Base-by-base conservation (phyloP, 2,113 vertebrate genomes). In the Polypterus bichir region DNA sequence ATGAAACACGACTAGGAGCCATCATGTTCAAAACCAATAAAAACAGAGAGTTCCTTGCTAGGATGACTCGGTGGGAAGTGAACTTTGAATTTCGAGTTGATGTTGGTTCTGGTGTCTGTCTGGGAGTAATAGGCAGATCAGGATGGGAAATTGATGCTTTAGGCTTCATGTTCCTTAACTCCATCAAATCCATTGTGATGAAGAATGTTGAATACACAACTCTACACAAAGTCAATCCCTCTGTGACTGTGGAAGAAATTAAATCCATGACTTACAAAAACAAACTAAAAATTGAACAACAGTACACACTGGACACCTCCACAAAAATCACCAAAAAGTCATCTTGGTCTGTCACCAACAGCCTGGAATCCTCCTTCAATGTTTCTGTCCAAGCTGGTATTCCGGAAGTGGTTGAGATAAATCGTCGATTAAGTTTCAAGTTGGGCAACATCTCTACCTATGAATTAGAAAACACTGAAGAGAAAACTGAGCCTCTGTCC, bases 51-150 rank as follows among this genome's bases (percentile, higher is more conserved):
- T 72, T 70, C 9, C 68, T 66, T 52, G 60, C 59, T 46, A 5
- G 61, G 0, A 74, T 74, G 70, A 67, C 66, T 3, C 3, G 44
- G 5, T 72, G 70, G 72, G 27, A 2, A 0, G 56, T 72, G 49
- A 64, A 72, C 59, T 64, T 48, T 27, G 68, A 70, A 46, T 70
- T 64, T 27, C 63, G 55, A 3, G 46, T 68, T 4, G 66, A 74
- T 53, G 46, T 60, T 3, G 66, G 70, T 2, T 74, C 66, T 63
- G 72, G 72, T 4, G 68, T 61, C 52, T 74, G 72, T 59, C 2
- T 70, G 11, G 72, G 72, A 60, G n/a, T 74, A 11, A 1, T 0
- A 9, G 68, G 72, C 52, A 49, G 9, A 2, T 1, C 54, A 7
- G 62, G 66, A 49, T 0, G 11, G 9, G 70, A 72, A 46, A 72